Evolutionary conservation across 2,797 vertebrate species (phyloP).

Genomic region (Molossus alvarezi): DNA sequence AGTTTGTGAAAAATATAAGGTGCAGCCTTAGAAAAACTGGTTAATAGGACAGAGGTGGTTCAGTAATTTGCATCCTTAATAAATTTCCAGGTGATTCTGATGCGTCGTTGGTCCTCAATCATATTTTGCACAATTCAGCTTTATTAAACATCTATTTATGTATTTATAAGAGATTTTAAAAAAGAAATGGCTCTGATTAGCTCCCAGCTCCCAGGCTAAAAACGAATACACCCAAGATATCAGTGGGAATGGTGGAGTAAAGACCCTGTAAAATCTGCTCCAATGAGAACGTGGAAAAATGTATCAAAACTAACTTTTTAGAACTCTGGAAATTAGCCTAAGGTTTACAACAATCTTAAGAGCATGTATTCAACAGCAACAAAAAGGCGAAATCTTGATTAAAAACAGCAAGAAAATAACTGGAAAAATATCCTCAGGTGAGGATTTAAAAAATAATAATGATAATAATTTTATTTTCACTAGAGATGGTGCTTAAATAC

Average conservation of each 20-base stretch:
- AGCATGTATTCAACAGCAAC: neutral
- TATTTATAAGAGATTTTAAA: neutral
- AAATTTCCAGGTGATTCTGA: constrained; percentile 20
- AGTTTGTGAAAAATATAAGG: neutral
- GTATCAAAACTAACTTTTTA: neutral
- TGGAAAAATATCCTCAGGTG: no score
- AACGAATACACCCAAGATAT: neutral
- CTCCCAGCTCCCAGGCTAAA: neutral
- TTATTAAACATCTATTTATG: neutral
- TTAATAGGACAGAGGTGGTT: neutral
- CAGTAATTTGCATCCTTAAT: constrained; percentile 17
- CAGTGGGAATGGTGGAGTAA: neutral
- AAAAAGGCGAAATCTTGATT: neutral
- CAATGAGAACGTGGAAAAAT: constrained; percentile 1
- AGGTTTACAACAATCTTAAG: neutral
- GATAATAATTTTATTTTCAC: constrained; percentile 23
- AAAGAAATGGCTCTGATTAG: neutral
- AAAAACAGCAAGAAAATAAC: neutral
- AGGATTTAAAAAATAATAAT: no score
- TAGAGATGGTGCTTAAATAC: constrained; percentile 30
- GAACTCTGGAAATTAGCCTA: constrained; percentile 29
- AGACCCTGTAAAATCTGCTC: neutral
- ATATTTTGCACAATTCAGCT: neutral
- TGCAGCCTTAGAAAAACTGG: neutral
- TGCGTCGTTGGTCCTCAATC: neutral